Evolutionary conservation across 2,113 vertebrate species (phyloP).

Genomic region (Gulo gulo): DNA sequence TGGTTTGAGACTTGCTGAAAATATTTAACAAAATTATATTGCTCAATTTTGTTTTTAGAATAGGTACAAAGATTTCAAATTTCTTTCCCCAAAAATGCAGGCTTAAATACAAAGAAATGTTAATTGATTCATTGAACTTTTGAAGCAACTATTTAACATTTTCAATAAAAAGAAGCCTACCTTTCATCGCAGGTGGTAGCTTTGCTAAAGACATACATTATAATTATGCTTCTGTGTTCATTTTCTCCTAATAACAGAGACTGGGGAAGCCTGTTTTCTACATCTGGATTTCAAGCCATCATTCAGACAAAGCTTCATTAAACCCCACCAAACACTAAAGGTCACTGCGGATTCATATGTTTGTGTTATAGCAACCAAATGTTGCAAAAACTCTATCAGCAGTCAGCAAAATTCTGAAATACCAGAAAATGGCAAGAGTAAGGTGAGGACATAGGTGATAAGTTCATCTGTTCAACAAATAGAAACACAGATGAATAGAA

Average conservation of each 20-base stretch:
- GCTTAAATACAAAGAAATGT: conserved; percentile 74
- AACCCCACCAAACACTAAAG: conserved; percentile 61
- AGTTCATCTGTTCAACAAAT: conserved; percentile 55
- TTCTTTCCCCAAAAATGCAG: conserved; percentile 16
- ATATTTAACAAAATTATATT: conserved; percentile 49
- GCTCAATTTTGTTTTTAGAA: conserved; percentile 37
- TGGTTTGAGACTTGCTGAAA: conserved; percentile 45
- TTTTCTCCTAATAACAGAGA: conserved; percentile 57
- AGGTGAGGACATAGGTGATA: conserved; percentile 37
- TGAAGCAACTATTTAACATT: conserved; percentile 76
- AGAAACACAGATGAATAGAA: conserved; percentile 39
- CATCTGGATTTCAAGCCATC: conserved; percentile 57
- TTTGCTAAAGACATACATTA: conserved; percentile 65
- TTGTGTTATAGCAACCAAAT: conserved; percentile 52
- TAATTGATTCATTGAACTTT: conserved; percentile 80
- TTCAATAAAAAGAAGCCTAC: conserved; percentile 74
- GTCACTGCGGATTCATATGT: conserved; percentile 49
- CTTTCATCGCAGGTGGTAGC: conserved; percentile 65
- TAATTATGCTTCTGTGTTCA: conserved; percentile 75
- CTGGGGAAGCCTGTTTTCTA: conserved; percentile 37
- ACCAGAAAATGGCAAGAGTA: conserved; percentile 28
- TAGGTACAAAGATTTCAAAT: not conserved
- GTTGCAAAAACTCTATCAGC: conserved; percentile 46
- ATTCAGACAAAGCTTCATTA: conserved; percentile 69
- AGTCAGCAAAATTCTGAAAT: conserved; percentile 28